Evolutionary conservation across 2,888 invertebrate species (phyloP).

Genomic region (Smittia aterrima): DNA sequence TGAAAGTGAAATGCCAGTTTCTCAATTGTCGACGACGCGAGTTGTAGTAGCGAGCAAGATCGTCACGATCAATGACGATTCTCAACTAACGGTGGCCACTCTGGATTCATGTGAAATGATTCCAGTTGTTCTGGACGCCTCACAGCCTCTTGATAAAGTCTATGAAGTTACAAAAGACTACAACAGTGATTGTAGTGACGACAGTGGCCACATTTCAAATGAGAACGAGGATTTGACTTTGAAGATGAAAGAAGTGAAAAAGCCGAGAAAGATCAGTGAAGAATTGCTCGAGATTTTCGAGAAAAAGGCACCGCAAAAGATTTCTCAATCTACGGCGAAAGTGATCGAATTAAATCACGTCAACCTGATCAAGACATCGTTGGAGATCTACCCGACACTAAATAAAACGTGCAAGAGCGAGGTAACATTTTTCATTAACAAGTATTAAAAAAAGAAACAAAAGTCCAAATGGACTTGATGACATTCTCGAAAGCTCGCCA

Average conservation of each 20-base stretch:
- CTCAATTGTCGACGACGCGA: constrained; percentile 48
- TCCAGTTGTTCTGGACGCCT: constrained; percentile 33
- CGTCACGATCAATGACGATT: neutral
- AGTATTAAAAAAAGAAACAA: constrained; percentile 9
- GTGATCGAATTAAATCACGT: constrained; percentile 51
- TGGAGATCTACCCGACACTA: constrained; percentile 53
- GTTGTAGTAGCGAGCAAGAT: constrained; percentile 14
- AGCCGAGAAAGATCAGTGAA: constrained; percentile 32
- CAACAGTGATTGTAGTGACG: constrained; percentile 72
- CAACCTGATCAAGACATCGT: constrained; percentile 49
- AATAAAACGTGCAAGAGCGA: constrained; percentile 54
- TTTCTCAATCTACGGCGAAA: constrained; percentile 15
- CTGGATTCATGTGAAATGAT: constrained; percentile 31
- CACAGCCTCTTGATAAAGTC: constrained; percentile 43
- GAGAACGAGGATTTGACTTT: constrained; percentile 58
- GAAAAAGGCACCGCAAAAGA: constrained; percentile 14
- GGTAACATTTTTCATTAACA: constrained; percentile 52
- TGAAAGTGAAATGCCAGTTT: constrained; percentile 50
- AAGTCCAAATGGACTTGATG: neutral
- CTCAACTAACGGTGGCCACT: constrained; percentile 15
- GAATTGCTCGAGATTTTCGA: constrained; percentile 37
- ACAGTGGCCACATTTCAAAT: constrained; percentile 79
- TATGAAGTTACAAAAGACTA: constrained; percentile 59
- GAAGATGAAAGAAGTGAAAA: constrained; percentile 23
- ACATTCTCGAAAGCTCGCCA: neutral